Evolutionary conservation across 2,113 vertebrate genomes (phyloP), one percentile per base, ranked within the genome.

Genomic region (Bucco capensis): DNA sequence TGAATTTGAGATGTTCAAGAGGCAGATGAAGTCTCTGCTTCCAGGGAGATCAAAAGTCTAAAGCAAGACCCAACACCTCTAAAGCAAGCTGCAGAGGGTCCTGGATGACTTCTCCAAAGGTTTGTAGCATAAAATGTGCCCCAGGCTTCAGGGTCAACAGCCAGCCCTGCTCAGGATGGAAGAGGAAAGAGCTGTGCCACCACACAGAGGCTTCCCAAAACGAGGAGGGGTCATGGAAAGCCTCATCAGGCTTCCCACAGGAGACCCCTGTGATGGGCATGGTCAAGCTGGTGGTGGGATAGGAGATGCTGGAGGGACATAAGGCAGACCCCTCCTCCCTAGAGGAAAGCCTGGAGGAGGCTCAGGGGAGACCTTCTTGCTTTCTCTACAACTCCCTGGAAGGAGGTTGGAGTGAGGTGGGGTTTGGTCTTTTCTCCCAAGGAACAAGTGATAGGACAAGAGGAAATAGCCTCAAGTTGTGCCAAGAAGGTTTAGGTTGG

Each of bases 281-380:
- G 2, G 50, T 22, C 38, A 33, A 49, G 49, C 8, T 0, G 0
- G 24, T 60, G 35, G n/a, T 18, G 25, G 53, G 28, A 65, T 8
- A 2, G 14, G 23, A 46, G 25, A 44, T 4, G 25, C 10, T 0
- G 5, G 38, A 47, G 30, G 19, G 51, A 60, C 1, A 0, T 1
- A 1, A n/a, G 25, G 56, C 54, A 75, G 70, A 24, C 62, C 46
- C 46, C 5, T n/a, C 19, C 53, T 38, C n/a, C 70, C 1, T 56
- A 56, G 53, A 56, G 53, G n/a, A n/a, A 19, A n/a, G 53, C 53
- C 54, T 57, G 54, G 54, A 58, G 56, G 56, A 25, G 57, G 33
- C 33, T 58, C 22, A 58, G 33, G 57, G 57, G 57, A 58, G 57
- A 37, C 33, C 57, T 56, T 22, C 31, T 58, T 22, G 24, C 57